A percentile compares a stretch with the other conserved stretches of the same genome.
phyloP scores from a whole-genome alignment of 2,888 invertebrate genomes.

The Oxyscelio sp. region DNA sequence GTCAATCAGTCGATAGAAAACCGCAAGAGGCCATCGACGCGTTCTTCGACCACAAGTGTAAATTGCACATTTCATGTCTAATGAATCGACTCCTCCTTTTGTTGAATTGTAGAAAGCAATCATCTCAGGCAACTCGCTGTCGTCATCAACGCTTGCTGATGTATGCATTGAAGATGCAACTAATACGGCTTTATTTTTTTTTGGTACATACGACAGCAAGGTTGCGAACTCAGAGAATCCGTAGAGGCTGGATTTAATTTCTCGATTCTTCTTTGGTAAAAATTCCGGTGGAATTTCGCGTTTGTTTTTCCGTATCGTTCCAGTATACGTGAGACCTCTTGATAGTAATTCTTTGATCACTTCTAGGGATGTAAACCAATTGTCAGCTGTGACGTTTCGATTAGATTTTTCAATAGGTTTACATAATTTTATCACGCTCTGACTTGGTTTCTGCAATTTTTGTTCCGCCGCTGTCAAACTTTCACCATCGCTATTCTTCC shows the following conservation, averaged over 20 bases:
- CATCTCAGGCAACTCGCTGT: constrained; percentile 75
- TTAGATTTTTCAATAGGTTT: constrained; percentile 59
- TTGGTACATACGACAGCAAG: constrained; percentile 50
- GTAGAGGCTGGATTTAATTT: constrained; percentile 65
- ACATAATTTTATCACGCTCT: constrained; percentile 68
- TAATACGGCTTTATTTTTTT: constrained; percentile 75
- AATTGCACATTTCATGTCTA: constrained; percentile 78
- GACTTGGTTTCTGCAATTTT: constrained; percentile 67
- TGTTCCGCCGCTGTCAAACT: constrained; percentile 45
- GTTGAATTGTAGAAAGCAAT: constrained; percentile 78
- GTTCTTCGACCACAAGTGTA: constrained; percentile 75
- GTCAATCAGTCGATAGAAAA: constrained; percentile 75
- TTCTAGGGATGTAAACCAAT: constrained; percentile 73
- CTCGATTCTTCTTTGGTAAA: constrained; percentile 72
- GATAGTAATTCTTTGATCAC: constrained; percentile 47
- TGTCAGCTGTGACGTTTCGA: constrained; percentile 76
- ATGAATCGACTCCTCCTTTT: constrained; percentile 76
- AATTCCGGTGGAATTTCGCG: constrained; percentile 79
- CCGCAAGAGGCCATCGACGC: constrained; percentile 77
- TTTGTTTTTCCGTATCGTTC: constrained; percentile 74
- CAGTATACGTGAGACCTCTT: constrained; percentile 68
- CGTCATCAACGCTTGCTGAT: constrained; percentile 57
- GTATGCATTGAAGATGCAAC: constrained; percentile 78
- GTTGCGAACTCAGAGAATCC: constrained; percentile 75
- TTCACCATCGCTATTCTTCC: constrained; percentile 56